Evolutionary conservation across 2,797 vertebrate genomes (phyloP).

Genomic region (Anguilla obscura): DNA sequence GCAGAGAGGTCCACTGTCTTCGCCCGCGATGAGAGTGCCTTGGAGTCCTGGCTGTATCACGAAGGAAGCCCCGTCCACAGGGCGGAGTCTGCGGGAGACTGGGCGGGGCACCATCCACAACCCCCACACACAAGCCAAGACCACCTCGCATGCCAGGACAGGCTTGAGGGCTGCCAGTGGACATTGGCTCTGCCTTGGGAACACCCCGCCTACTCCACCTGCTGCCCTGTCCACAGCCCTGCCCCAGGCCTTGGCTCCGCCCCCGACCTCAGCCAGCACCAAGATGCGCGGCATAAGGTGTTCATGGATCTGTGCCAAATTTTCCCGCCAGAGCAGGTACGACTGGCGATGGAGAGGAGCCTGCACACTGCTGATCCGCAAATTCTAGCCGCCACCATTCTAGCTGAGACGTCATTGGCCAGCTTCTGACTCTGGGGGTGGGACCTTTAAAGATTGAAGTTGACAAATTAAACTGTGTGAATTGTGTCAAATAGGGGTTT

Average conservation of each 20-base stretch:
- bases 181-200: slow-evolving; percentile 77
- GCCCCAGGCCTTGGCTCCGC: slow-evolving; percentile 3
- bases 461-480: too few relatives aligned
- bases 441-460: background rate
- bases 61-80: slow-evolving; percentile 75
- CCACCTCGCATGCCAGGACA: slow-evolving; percentile 84
- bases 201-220: slow-evolving; percentile 40
- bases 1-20: slow-evolving; percentile 67
- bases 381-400: slow-evolving; percentile 87
- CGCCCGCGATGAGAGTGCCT: slow-evolving; percentile 79
- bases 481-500: too few relatives aligned
- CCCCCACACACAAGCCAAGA: slow-evolving; percentile 71
- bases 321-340: slow-evolving; percentile 90
- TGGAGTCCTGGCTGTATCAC: slow-evolving; percentile 82
- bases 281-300: slow-evolving; percentile 84
- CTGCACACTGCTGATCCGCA: slow-evolving; percentile 92
- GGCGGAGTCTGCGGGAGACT: slow-evolving; percentile 75
- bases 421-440: background rate
- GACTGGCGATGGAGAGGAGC: slow-evolving; percentile 89
- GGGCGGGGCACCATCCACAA: slow-evolving; percentile 78
- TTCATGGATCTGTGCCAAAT: slow-evolving; percentile 95
- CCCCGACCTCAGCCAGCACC: slow-evolving; percentile 61
- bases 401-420: slow-evolving; percentile 82
- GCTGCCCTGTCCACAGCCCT: slow-evolving; percentile 11
- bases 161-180: slow-evolving; percentile 82